A percentile compares a stretch with the other conserved stretches of the same genome.
Conservation (phyloP, 2,113 vertebrate genomes). For the Mesoclemmys tuberculata region DNA sequence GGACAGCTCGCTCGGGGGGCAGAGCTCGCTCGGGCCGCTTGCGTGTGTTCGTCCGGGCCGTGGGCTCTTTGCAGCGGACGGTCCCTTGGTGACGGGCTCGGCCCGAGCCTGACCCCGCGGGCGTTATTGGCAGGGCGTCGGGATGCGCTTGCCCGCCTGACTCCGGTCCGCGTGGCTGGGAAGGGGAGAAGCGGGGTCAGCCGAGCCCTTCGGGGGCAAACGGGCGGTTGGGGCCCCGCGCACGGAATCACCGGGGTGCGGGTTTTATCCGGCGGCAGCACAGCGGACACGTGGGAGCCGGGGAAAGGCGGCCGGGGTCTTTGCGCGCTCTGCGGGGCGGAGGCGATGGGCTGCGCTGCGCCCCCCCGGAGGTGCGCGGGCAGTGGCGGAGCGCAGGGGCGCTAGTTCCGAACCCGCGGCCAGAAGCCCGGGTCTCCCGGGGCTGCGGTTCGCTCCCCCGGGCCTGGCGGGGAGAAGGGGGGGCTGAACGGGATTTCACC, state of each 20-base stretch:
- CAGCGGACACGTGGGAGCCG: no score
- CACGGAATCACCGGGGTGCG: background rate
- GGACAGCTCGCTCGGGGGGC: no score
- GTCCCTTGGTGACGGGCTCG: no score
- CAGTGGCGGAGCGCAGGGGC: background rate
- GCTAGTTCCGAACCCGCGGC: background rate
- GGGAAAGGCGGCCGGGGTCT: no score
- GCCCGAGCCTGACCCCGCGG: no score
- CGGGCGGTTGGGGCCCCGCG: background rate
- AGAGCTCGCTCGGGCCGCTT: no score
- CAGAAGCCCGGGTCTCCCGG: background rate
- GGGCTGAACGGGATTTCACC: background rate
- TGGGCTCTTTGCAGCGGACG: no score
- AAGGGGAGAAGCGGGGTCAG: constrained; percentile 12
- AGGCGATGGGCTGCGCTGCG: constrained; percentile 30
- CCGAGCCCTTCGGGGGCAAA: background rate
- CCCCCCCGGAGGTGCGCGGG: background rate
- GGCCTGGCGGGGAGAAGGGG: background rate
- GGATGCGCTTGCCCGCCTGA: background rate
- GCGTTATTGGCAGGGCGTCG: no score
- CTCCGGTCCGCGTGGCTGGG: background rate
- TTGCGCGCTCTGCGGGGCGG: background rate
- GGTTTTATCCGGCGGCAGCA: background rate
- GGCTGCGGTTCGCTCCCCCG: background rate
- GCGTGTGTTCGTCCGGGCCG: no score